Percentiles rank a stretch among this genome's conserved stretches.
Conservation (phyloP, 2,113 vertebrate species). For the Centropus bengalensis region DNA sequence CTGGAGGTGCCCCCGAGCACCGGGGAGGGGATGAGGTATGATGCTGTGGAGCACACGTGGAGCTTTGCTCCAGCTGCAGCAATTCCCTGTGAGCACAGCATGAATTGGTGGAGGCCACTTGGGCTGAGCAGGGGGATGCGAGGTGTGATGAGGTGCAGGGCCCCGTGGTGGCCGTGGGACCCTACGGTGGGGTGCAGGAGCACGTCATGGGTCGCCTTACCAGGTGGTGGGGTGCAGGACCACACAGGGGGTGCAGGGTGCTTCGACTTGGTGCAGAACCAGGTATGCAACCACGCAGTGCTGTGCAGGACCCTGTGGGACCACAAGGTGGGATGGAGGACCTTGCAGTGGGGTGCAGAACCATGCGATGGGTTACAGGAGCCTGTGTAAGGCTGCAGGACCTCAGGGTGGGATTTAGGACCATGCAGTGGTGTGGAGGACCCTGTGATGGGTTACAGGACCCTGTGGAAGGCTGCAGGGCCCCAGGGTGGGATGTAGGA, state of each 20-base stretch:
- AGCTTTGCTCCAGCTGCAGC: not conserved
- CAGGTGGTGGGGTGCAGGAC: not conserved
- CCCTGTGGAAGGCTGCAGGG: too few relatives aligned
- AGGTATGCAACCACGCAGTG: too few relatives aligned
- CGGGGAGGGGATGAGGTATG: accelerated
- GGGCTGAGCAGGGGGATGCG: accelerated
- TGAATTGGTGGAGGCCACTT: not conserved
- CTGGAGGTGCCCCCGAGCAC: not conserved
- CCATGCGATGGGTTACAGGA: too few relatives aligned
- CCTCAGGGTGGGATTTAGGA: too few relatives aligned
- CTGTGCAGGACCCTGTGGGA: too few relatives aligned
- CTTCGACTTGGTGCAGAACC: not conserved
- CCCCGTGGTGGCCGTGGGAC: too few relatives aligned
- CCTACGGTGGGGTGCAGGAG: not conserved
- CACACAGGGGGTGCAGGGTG: accelerated
- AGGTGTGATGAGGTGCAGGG: not conserved
- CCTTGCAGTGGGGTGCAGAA: too few relatives aligned
- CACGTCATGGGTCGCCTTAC: not conserved
- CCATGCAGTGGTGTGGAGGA: too few relatives aligned
- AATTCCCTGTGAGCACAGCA: accelerated
- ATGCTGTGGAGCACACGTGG: not conserved
- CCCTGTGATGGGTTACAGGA: too few relatives aligned
- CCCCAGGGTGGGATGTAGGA: too few relatives aligned
- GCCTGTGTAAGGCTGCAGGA: too few relatives aligned
- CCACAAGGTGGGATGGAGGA: too few relatives aligned